These are phyloP conservation scores for Ptychadena robeensis DNA, from an alignment of 2,797 vertebrate species.

Conservation along the genomic window DNA sequence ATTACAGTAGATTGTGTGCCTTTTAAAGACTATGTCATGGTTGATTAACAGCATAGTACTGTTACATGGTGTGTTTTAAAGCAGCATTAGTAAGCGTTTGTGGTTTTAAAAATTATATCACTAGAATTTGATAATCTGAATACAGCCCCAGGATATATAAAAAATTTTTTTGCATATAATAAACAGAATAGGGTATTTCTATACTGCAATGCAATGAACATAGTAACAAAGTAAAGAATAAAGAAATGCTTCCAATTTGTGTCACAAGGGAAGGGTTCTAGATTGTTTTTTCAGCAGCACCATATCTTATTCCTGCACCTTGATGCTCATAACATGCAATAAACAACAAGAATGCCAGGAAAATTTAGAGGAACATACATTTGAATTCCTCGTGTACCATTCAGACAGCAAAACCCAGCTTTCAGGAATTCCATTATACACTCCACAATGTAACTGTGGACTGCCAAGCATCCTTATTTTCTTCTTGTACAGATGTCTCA, in stretches of 20 bases:
- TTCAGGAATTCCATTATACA: slow-evolving; percentile 58
- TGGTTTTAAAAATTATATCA: too few relatives aligned
- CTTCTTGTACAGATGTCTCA: slow-evolving; percentile 46
- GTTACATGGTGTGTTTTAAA: too few relatives aligned
- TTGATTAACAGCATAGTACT: too few relatives aligned
- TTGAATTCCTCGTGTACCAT: slow-evolving; percentile 50
- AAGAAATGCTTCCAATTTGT: slow-evolving; percentile 25
- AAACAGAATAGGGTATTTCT: neutral
- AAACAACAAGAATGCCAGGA: slow-evolving; percentile 52
- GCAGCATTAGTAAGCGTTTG: too few relatives aligned
- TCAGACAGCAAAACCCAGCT: slow-evolving; percentile 54
- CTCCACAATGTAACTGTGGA: slow-evolving; percentile 47
- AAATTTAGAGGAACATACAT: slow-evolving; percentile 54
- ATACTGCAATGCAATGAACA: neutral
- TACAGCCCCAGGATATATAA: neutral
- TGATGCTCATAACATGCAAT: slow-evolving; percentile 54
- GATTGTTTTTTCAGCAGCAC: slow-evolving; percentile 29
- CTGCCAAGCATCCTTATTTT: slow-evolving; percentile 58
- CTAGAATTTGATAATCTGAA: neutral
- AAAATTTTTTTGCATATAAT: neutral
- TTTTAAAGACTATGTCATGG: too few relatives aligned
- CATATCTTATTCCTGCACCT: slow-evolving; percentile 53
- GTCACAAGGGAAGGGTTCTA: slow-evolving; percentile 43
- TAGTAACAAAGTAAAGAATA: neutral
- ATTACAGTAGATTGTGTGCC: too few relatives aligned